Base-by-base conservation (phyloP, 2,888 invertebrate species). In the Drosophila parthenogenetica region DNA sequence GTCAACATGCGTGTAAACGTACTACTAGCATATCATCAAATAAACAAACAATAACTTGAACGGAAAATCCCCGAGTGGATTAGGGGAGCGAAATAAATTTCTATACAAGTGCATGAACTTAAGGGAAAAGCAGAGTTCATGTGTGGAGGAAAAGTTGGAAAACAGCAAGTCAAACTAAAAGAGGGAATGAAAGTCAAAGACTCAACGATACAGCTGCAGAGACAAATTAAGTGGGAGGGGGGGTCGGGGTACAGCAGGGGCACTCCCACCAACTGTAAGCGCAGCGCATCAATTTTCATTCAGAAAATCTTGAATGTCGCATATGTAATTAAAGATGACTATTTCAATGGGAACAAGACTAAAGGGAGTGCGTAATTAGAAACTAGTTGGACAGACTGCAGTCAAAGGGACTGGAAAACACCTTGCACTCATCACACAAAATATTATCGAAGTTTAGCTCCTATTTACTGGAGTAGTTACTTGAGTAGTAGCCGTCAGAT, bases 1-100 rank as follows among this genome's bases (percentile, higher is more conserved):
- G 71, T 70, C 74, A 74, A 57, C 76, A 57, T 60, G 72, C 58
- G 74, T 62, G 70, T 66, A 66, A 74, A 72, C 69, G 66, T 40
- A 72, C 66, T 49, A 57, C 66, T 49, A 66, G 57, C 72, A 61
- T 72, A 72, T 72, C 72, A 72, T 75, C 66, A 66, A 70, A 70
- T 74, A 65, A 62, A 70, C 65, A 61, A 58, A 69, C 65, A 69
- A 73, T 73, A 73, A 55, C 60, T 61, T 72, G 54, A 65, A 61
- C 53, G 14, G 37, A 42, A 69, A 63, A 69, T 58, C 69, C 70
- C 19, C n/a, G 48, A 61, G 67, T 72, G 73, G 73, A 72, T 72
- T 72, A 50, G 45, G 57, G 40, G 16, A 58, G 53, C 57, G 57
- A 71, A 40, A 66, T 55, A 60, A 54, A 71, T 70, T 59, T 42